Evolutionary conservation across 2,113 vertebrate species (phyloP).

Genomic region (Ageneiosus marmoratus): DNA sequence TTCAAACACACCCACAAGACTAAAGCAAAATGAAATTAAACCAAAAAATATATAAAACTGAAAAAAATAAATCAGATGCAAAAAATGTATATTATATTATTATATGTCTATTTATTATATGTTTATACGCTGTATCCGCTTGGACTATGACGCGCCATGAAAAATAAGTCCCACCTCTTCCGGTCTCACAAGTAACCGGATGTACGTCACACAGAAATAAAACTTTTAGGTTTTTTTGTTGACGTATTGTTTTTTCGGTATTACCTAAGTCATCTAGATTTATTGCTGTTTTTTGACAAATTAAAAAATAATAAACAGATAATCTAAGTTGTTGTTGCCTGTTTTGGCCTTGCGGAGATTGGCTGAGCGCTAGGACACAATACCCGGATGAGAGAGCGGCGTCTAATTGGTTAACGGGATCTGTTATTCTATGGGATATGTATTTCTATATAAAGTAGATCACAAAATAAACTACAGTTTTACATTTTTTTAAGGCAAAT

Average conservation of each 20-base stretch:
- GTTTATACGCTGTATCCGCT: constrained; percentile 9
- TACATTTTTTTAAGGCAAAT: not conserved
- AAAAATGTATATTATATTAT: not conserved
- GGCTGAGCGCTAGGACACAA: no score
- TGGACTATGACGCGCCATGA: constrained; percentile 17
- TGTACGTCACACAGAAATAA: no score
- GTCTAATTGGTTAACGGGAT: not conserved
- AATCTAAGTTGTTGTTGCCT: not conserved
- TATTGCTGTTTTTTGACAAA: not conserved
- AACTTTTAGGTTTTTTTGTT: not conserved
- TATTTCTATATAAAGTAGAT: not conserved
- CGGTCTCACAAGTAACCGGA: constrained; percentile 62
- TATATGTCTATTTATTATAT: not conserved
- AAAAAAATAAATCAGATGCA: not conserved
- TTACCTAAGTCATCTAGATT: not conserved
- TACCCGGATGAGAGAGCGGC: constrained; percentile 2
- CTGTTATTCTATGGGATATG: not conserved
- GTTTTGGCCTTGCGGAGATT: not conserved
- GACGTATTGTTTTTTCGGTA: not conserved
- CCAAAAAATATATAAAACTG: not conserved
- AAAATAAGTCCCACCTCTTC: constrained; percentile 12
- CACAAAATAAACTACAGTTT: not conserved
- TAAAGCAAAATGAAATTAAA: not conserved
- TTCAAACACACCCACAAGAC: not conserved
- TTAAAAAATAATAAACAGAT: not conserved